These are phyloP conservation scores for Sinopyrophorus schimmeli DNA, from an alignment of 2,888 invertebrate species.

Conservation along the genomic window DNA sequence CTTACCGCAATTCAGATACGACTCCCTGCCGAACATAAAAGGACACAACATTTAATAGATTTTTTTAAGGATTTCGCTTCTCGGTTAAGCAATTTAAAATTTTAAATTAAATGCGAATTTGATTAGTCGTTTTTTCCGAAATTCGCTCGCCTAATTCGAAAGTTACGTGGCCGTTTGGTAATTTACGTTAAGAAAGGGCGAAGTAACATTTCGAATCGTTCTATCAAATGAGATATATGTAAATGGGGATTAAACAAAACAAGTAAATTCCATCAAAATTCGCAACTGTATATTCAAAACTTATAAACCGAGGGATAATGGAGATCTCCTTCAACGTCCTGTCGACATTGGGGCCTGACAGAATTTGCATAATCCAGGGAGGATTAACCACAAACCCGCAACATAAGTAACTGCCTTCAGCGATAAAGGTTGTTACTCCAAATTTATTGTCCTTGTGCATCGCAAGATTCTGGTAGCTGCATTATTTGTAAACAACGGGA, in stretches of 20 bases:
- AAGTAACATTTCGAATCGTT: conserved; percentile 15
- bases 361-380: conserved; percentile 44
- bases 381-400: conserved; percentile 41
- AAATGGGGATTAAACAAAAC: conserved; percentile 48
- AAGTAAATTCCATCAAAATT: conserved; percentile 32
- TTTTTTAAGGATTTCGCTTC: no score
- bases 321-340: conserved; percentile 32
- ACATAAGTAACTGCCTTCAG: conserved; percentile 40
- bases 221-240: conserved; percentile 48
- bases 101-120: no score
- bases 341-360: conserved; percentile 35
- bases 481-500: conserved; percentile 7
- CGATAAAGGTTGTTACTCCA: conserved; percentile 35
- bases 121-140: no score
- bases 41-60: neutral
- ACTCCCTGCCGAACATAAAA: neutral
- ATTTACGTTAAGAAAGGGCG: conserved; percentile 13
- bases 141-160: no score
- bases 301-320: conserved; percentile 32
- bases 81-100: no score
- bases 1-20: conserved; percentile 6
- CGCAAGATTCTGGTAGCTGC: conserved; percentile 11
- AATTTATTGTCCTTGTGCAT: conserved; percentile 29
- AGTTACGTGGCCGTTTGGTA: no score
- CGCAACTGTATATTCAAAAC: conserved; percentile 33